phyloP scores from a whole-genome alignment of 2,113 vertebrate species.

The Nycticorax nycticorax region DNA sequence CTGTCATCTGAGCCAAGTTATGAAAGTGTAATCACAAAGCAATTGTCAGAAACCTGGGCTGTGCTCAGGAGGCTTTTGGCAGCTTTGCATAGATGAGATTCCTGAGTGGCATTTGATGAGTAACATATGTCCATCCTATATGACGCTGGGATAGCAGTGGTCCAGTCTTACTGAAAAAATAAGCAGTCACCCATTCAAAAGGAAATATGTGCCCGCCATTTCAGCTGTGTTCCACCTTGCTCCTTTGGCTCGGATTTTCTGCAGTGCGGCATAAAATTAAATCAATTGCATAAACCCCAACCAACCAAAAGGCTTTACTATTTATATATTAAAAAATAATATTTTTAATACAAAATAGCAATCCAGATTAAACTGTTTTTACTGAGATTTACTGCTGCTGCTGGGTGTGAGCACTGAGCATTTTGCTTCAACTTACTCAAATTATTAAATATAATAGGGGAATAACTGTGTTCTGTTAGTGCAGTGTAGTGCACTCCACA shows the following conservation, averaged over 20 bases:
- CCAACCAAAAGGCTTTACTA: not conserved
- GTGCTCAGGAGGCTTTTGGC: not conserved
- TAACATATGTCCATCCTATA: accelerated
- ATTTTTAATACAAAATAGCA: not conserved
- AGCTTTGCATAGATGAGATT: not conserved
- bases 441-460: not conserved
- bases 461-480: not conserved
- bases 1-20: not conserved
- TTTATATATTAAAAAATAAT: not conserved
- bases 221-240: not conserved
- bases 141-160: not conserved
- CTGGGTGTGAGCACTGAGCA: not conserved
- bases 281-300: not conserved
- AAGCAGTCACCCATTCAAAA: not conserved
- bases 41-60: not conserved
- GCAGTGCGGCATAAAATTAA: not conserved
- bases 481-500: not conserved
- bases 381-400: not conserved
- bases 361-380: not conserved
- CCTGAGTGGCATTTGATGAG: not conserved
- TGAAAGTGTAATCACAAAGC: not conserved
- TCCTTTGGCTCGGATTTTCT: not conserved
- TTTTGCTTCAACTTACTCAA: not conserved
- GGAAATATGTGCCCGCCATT: not conserved
- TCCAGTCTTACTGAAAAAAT: not conserved